phyloP scores from a whole-genome alignment of 2,113 vertebrate genomes.

The Ondatra zibethicus region DNA sequence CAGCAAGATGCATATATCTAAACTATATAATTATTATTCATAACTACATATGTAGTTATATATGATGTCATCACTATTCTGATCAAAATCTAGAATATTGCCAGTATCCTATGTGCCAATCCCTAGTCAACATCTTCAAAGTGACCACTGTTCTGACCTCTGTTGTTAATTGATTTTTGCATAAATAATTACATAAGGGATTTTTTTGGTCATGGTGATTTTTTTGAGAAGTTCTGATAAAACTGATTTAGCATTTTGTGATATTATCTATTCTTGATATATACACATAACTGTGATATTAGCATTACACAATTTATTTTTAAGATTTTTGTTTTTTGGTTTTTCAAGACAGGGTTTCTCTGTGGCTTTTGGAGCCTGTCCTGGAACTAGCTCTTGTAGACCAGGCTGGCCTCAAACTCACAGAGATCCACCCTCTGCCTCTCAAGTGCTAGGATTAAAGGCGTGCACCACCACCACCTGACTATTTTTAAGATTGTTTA shows the following conservation, averaged over 20 bases:
- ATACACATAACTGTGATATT: neutral
- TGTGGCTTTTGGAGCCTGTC: no score
- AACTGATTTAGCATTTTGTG: neutral
- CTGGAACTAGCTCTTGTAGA: no score
- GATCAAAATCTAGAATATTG: slow-evolving; percentile 28
- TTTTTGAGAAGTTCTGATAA: neutral
- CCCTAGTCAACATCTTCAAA: neutral
- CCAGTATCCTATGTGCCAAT: neutral
- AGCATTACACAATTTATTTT: neutral
- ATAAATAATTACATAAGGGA: neutral
- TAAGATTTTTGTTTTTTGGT: neutral
- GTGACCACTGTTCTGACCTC: neutral
- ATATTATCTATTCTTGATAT: slow-evolving; percentile 5
- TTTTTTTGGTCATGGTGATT: neutral
- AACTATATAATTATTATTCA: neutral
- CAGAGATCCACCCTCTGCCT: no score
- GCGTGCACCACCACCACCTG: no score
- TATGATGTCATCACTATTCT: neutral
- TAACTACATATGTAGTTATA: neutral
- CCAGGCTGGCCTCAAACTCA: no score
- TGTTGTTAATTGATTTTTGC: slow-evolving; percentile 8
- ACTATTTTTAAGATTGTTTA: neutral
- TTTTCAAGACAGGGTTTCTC: no score
- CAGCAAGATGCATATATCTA: neutral
- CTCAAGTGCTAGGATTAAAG: no score